A percentile compares a stretch with the other conserved stretches of the same genome.
These are phyloP conservation scores for Pheosia tremula DNA, from an alignment of 2,888 invertebrate genomes.

Conservation along the genomic window DNA sequence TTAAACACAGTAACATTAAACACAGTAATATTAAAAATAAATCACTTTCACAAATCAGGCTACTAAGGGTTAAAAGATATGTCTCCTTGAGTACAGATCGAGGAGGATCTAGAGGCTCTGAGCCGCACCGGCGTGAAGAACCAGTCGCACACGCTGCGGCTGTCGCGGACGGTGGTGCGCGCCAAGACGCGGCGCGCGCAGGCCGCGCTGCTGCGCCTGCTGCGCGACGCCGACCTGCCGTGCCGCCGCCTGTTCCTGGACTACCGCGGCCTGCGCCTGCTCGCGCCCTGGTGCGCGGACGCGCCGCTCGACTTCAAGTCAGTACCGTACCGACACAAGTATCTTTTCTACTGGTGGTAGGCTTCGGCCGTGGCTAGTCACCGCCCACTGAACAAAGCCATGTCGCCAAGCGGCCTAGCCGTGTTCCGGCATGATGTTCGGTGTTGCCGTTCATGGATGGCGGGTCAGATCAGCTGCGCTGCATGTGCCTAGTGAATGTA, in stretches of 20 bases:
- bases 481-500: too few species aligned
- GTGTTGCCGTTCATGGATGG: too few species aligned
- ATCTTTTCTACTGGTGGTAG: too few species aligned
- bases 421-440: too few species aligned
- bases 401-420: too few species aligned
- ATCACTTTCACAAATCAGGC: too few species aligned
- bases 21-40: too few species aligned
- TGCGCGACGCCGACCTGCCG: conserved; percentile 92
- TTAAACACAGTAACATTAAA: too few species aligned
- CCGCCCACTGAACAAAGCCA: too few species aligned
- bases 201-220: conserved; percentile 89
- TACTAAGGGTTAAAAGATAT: background rate
- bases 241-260: conserved; percentile 95
- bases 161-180: conserved; percentile 96
- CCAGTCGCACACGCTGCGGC: conserved; percentile 93
- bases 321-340: conserved; percentile 16
- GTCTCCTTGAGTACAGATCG: conserved; percentile 82
- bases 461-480: too few species aligned
- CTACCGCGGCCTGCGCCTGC: conserved; percentile 95
- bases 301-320: conserved; percentile 81
- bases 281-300: conserved; percentile 97
- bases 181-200: conserved; percentile 93
- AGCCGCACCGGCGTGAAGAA: conserved; percentile 92
- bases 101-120: conserved; percentile 94
- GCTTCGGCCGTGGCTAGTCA: too few species aligned